phyloP scores from a whole-genome alignment of 2,113 vertebrate species.

The Gasterosteus aculeatus region DNA sequence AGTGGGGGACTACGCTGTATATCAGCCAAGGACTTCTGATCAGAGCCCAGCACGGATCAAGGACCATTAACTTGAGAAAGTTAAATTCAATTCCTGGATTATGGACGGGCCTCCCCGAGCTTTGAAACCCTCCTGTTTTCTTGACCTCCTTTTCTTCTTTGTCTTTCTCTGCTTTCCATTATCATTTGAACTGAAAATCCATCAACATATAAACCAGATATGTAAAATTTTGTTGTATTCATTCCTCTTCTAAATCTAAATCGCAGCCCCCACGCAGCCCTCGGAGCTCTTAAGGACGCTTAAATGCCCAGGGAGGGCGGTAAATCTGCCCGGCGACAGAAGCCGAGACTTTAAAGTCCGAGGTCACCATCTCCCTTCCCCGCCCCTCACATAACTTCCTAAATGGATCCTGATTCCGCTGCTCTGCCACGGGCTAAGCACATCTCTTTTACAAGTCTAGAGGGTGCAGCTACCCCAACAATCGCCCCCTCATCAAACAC shows the following conservation, averaged over 20 bases:
- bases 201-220: conserved; percentile 41
- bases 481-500: not conserved
- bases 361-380: conserved; percentile 33
- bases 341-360: conserved; percentile 46
- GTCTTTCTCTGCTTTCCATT: not conserved
- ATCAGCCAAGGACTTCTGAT: conserved; percentile 45
- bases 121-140: conserved; percentile 18
- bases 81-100: conserved; percentile 23
- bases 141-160: not conserved
- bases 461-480: not conserved
- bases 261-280: conserved; percentile 5
- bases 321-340: conserved; percentile 51
- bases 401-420: conserved; percentile 18
- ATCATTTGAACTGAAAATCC: conserved; percentile 32
- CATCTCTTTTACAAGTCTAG: conserved; percentile 24
- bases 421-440: not conserved
- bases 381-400: not conserved
- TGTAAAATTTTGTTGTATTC: conserved; percentile 11
- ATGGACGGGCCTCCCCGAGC: conserved; percentile 1
- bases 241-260: conserved; percentile 15
- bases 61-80: conserved; percentile 23
- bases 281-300: conserved; percentile 29
- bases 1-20: conserved; percentile 25
- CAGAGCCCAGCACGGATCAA: conserved; percentile 24
- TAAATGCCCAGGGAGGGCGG: conserved; percentile 15